phyloP scores from a whole-genome alignment of 2,797 vertebrate genomes.

The Chiloscyllium punctatum region DNA sequence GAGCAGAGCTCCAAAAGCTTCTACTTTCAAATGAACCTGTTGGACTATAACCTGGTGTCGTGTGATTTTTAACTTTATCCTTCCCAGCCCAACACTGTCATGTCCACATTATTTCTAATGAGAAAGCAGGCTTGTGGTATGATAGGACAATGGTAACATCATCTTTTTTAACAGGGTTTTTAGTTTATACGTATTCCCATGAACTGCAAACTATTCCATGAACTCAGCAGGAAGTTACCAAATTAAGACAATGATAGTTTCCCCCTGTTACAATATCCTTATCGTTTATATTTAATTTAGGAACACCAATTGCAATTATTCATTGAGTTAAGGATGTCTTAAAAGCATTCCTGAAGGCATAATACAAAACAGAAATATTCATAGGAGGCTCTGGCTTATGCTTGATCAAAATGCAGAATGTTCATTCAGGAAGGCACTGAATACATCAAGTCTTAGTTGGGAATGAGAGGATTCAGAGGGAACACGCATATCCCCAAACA shows the following conservation, averaged over 20 bases:
- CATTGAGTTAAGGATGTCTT: background rate
- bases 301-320: background rate
- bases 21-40: too few relatives aligned
- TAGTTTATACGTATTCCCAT: background rate
- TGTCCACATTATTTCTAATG: too few relatives aligned
- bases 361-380: background rate
- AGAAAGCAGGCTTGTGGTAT: too few relatives aligned
- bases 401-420: too few relatives aligned
- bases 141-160: too few relatives aligned
- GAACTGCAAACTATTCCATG: background rate
- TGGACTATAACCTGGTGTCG: too few relatives aligned
- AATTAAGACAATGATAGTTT: background rate
- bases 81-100: too few relatives aligned
- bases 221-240: background rate
- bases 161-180: background rate
- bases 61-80: too few relatives aligned
- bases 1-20: too few relatives aligned
- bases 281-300: background rate
- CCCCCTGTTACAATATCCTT: background rate
- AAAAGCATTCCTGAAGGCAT: background rate
- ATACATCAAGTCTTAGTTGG: background rate
- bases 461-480: background rate
- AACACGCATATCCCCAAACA: background rate
- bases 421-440: background rate
- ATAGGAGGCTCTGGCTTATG: background rate